Percentiles rank a stretch among this genome's conserved stretches.
Conservation (phyloP, 2,888 invertebrate genomes). For the Diplolepis rosae region DNA sequence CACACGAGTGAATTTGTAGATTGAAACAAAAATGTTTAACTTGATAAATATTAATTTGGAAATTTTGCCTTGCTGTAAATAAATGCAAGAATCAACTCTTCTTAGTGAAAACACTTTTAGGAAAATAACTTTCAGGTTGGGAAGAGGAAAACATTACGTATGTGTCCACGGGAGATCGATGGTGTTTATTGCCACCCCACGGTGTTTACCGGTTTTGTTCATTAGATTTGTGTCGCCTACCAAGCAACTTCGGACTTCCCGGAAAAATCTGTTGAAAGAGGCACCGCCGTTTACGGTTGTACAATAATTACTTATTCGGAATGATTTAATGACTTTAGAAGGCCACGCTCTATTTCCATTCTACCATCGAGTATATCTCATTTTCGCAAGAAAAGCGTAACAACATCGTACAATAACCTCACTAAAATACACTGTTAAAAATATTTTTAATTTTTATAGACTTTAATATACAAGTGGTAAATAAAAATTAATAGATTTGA, state of each 20-base stretch:
- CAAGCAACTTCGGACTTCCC: constrained; percentile 15
- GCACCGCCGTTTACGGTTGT: neutral
- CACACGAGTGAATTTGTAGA: no score
- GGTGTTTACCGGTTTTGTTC: constrained; percentile 59
- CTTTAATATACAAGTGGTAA: no score
- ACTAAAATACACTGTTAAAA: neutral
- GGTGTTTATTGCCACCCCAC: constrained; percentile 59
- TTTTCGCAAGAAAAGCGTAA: neutral
- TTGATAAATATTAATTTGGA: no score
- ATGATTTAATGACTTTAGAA: constrained; percentile 18
- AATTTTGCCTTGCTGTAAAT: neutral
- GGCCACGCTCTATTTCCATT: constrained; percentile 16
- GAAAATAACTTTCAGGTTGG: neutral
- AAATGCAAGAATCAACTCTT: neutral
- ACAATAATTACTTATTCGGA: constrained; percentile 19
- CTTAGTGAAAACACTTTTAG: neutral
- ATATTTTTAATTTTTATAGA: no score
- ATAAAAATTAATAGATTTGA: no score
- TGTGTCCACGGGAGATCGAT: constrained; percentile 56
- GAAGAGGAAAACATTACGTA: neutral
- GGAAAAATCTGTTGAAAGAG: constrained; percentile 14
- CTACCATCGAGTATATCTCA: neutral
- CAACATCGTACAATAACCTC: neutral
- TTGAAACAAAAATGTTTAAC: no score
- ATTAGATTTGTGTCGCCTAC: constrained; percentile 48